Conservation (phyloP, 2,888 invertebrate genomes). For the Cancer borealis region DNA sequence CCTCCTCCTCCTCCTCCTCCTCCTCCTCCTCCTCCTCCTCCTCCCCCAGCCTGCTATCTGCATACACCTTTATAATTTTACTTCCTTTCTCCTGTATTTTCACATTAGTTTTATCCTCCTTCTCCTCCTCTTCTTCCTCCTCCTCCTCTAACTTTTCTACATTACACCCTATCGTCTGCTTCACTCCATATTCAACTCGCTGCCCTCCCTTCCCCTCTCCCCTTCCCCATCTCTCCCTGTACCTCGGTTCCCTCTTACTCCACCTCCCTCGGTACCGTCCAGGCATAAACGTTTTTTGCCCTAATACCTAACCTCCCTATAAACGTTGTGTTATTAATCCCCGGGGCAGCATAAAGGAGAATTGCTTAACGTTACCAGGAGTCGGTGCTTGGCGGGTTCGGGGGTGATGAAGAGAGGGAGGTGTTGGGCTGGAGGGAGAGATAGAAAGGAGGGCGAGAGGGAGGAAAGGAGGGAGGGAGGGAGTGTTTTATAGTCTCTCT, state of each 20-base stretch:
- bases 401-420: conserved; percentile 21
- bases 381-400: neutral
- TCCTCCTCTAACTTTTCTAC: neutral
- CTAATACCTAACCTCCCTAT: conserved; percentile 28
- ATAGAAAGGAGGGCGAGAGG: neutral
- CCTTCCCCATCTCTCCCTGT: neutral
- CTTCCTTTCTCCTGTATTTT: neutral
- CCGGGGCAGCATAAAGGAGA: conserved; percentile 50
- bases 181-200: too few relatives aligned
- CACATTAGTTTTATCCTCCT: neutral
- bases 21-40: neutral
- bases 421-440: neutral
- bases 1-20: neutral
- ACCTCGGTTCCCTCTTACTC: neutral
- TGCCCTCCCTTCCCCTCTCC: neutral
- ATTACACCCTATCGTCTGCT: neutral
- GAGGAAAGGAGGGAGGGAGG: neutral
- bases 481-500: conserved; percentile 26
- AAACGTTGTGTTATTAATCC: conserved; percentile 53
- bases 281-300: conserved; percentile 34
- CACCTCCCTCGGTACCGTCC: neutral
- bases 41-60: neutral
- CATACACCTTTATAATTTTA: neutral
- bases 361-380: conserved; percentile 48
- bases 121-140: neutral